Evolutionary conservation across 2,113 vertebrate genomes (phyloP).

Genomic region (Lagenorhynchus albirostris): DNA sequence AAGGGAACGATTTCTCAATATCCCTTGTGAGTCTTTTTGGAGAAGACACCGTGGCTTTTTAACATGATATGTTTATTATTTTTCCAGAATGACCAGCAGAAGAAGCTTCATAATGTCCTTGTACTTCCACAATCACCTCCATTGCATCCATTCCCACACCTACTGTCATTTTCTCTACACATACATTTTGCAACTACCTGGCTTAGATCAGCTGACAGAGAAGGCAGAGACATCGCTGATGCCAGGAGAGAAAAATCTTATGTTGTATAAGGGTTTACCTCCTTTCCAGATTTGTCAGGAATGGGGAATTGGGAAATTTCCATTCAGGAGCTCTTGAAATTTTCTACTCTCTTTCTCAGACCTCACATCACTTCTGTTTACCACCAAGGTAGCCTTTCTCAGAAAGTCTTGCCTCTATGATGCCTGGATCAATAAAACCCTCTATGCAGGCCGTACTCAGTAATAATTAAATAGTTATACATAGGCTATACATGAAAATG

Average conservation of each 20-base stretch:
- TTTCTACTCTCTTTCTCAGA: not conserved
- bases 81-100: not conserved
- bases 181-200: not conserved
- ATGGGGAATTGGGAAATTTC: not conserved
- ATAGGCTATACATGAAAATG: not conserved
- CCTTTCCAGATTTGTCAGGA: not conserved
- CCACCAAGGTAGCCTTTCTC: not conserved
- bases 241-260: not conserved
- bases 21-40: not conserved
- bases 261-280: not conserved
- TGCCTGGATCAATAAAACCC: not conserved
- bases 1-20: not conserved
- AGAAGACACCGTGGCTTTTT: not conserved
- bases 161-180: not conserved
- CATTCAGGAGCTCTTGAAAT: not conserved
- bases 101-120: not conserved
- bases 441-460: not conserved
- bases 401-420: not conserved
- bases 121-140: not conserved
- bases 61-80: not conserved
- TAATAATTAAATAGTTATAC: not conserved
- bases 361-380: not conserved
- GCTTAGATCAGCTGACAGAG: not conserved
- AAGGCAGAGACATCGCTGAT: not conserved
- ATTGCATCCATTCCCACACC: not conserved